Base-by-base conservation (phyloP, 2,888 invertebrate genomes). In the Nebria salina region DNA sequence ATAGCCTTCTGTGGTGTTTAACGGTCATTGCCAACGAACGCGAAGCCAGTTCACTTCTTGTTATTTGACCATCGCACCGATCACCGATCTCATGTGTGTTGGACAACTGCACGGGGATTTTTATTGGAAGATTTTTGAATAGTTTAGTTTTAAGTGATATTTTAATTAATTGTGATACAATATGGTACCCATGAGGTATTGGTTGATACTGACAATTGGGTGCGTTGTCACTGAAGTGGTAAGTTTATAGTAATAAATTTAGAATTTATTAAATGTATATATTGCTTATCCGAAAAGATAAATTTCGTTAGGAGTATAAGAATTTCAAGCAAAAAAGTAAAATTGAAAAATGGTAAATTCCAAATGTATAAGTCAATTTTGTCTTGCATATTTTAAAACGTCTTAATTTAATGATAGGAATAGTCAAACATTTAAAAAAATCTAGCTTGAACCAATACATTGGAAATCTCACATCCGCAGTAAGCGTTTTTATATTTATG, bases 1-100 rank as follows among this genome's bases (percentile, higher is more conserved):
- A 54, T 8, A 13, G 54, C 54, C 54, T 54, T 54, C 54, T 54
- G 54, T 54, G 54, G 54, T 54, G 54, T 54, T 54, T 54, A 54
- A 54, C 54, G 54, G 54, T 54, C 54, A 54, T 54, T 54, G 54
- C 54, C 54, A 54, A 54, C 54, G 54, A 54, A 54, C 54, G 54
- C 54, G 54, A 54, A 54, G 54, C 54, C 54, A 54, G 54, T 54
- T 54, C 54, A 54, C 54, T 54, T 54, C 54, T 54, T 54, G 54
- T 54, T 54, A 54, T 54, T 54, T 54, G 54, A 54, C 54, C 54
- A 54, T 54, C 54, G 54, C 54, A 54, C 54, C 54, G 54, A 54
- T 54, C 54, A 54, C 54, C 54, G 54, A 54, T 54, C 54, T 54
- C 54, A 54, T 54, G 54, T 54, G 54, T 54, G 54, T 54, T 54